Evolutionary conservation across 2,888 invertebrate species (phyloP), one percentile per base, ranked within the genome.

Genomic region (Macaria liturata): DNA sequence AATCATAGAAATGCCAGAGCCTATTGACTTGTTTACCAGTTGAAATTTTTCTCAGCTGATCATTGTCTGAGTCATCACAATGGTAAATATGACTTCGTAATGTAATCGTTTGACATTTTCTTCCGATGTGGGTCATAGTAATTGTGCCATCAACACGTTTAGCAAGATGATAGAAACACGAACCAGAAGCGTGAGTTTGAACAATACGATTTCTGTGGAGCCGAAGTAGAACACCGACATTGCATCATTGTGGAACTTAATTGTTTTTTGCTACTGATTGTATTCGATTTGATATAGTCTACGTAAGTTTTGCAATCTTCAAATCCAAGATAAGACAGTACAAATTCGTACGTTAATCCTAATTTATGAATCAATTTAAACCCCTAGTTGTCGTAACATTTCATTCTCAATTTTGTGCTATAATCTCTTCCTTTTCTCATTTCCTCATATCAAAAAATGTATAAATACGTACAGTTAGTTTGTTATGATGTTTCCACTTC

Each of bases 101-200:
- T 65, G 58, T 68, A 61, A 74, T 73, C 70, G 70, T 63, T 68
- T 65, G 69, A 72, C 72, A 69, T 71, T 74, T 69, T 59, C 57
- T 61, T 53, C 54, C 54, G 65, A 72, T 74, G 70, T 69, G 67
- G 77, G 77, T 71, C 74, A 69, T 69, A 70, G 68, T 72, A 77
- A 77, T 79, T 77, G 73, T 71, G 70, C 67, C 69, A 74, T 76
- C 74, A 71, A 62, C 68, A 59, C 61, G 61, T 64, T 64, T 58
- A 62, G 69, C 66, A 68, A 71, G 68, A 64, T 64, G 61, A 50
- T 65, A 62, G 64, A 68, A 69, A 70, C 69, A 68, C 64, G 67
- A 70, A 74, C 68, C 62, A 66, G 65, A 59, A 67, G 65, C 71
- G 69, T 70, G 64, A 64, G 64, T 57, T 62, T 59, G 61, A 71